These are phyloP conservation scores for Helicorthomorpha holstii DNA, from an alignment of 1,140 invertebrate genomes.

Conservation along the genomic window DNA sequence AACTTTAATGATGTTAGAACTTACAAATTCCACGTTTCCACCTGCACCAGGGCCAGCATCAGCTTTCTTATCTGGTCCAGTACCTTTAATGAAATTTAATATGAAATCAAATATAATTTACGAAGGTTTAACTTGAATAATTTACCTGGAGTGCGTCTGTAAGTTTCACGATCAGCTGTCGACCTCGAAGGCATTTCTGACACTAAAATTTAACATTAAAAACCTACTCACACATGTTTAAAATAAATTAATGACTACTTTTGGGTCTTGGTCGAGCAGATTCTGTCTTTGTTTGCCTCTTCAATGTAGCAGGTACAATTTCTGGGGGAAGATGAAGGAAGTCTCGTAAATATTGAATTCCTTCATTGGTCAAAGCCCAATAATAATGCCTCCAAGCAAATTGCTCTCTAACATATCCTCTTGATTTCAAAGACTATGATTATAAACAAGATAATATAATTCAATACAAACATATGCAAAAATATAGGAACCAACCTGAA, in stretches of 20 bases:
- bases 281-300: constrained; percentile 64
- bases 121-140: background rate
- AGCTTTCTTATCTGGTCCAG: constrained; percentile 67
- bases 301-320: constrained; percentile 94
- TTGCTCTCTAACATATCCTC: constrained; percentile 92
- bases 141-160: constrained; percentile 16
- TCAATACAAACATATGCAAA: background rate
- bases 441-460: constrained; percentile 2
- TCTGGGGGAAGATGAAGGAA: constrained; percentile 91
- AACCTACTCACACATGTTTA: background rate
- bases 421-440: constrained; percentile 80
- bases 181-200: constrained; percentile 7
- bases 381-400: constrained; percentile 99
- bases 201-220: constrained; percentile 3
- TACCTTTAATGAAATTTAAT: constrained; percentile 27
- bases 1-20: constrained; percentile 20
- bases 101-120: background rate
- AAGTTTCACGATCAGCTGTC: constrained; percentile 12
- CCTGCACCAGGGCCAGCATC: constrained; percentile 81
- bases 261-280: constrained; percentile 47
- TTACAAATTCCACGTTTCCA: constrained; percentile 69
- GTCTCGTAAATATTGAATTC: constrained; percentile 87
- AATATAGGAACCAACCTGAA: constrained; percentile 41
- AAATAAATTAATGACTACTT: background rate
- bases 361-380: constrained; percentile 98